phyloP scores from a whole-genome alignment of 2,888 invertebrate genomes.

The Epicampocera succincta region DNA sequence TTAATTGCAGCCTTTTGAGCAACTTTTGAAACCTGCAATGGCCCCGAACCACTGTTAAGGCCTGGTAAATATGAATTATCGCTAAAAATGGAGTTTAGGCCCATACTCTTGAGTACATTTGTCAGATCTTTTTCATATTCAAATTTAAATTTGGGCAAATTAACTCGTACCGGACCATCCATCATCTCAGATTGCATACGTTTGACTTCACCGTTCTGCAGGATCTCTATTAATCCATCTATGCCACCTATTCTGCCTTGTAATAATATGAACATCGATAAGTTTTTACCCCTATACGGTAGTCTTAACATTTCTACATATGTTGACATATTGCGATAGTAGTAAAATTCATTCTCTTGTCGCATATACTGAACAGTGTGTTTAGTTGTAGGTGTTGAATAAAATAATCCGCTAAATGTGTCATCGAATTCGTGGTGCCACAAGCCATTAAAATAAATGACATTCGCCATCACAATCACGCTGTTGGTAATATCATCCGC shows the following conservation, averaged over 20 bases:
- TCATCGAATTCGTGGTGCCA: slow-evolving; percentile 86
- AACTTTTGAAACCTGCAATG: slow-evolving; percentile 86
- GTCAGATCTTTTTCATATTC: slow-evolving; percentile 86
- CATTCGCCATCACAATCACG: slow-evolving; percentile 87
- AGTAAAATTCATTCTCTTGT: slow-evolving; percentile 85
- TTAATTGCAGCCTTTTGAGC: slow-evolving; percentile 90
- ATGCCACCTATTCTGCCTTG: slow-evolving; percentile 86
- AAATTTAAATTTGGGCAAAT: slow-evolving; percentile 88
- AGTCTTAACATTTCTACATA: slow-evolving; percentile 88
- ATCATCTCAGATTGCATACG: slow-evolving; percentile 84
- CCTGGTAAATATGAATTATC: slow-evolving; percentile 87
- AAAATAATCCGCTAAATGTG: slow-evolving; percentile 85
- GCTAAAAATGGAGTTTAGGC: slow-evolving; percentile 87
- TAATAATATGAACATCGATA: slow-evolving; percentile 88
- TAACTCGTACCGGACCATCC: slow-evolving; percentile 84
- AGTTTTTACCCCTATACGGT: slow-evolving; percentile 88
- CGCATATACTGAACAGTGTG: slow-evolving; percentile 86
- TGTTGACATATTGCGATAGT: slow-evolving; percentile 85
- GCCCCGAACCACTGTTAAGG: slow-evolving; percentile 84
- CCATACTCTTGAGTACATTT: slow-evolving; percentile 84
- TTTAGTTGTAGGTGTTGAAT: slow-evolving; percentile 82
- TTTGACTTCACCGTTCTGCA: slow-evolving; percentile 84
- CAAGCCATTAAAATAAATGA: slow-evolving; percentile 90
- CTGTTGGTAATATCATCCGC: slow-evolving; percentile 85
- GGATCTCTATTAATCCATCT: slow-evolving; percentile 83